Evolutionary conservation across 2,888 invertebrate genomes (phyloP).

Genomic region (Perdita meconis): DNA sequence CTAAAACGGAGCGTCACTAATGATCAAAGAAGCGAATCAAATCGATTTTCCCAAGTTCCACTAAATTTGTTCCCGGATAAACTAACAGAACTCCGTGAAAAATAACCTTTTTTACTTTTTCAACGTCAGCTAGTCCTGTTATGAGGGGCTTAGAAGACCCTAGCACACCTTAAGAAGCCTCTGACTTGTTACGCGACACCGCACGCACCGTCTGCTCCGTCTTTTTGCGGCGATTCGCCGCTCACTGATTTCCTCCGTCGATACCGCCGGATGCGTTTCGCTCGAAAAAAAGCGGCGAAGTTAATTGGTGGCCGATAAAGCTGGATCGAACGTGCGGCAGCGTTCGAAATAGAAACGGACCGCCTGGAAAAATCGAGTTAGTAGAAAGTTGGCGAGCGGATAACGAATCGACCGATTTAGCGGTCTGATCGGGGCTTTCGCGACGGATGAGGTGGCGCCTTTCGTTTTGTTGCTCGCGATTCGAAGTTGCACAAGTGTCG

Average conservation of each 20-base stretch:
- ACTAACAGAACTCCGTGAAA: background rate
- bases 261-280: constrained; percentile 6
- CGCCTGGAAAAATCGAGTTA: constrained; percentile 33
- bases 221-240: constrained; percentile 3
- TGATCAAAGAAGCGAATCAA: too few relatives aligned
- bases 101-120: constrained; percentile 6
- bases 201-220: background rate
- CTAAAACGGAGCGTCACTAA: too few relatives aligned
- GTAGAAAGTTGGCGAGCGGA: constrained; percentile 47
- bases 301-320: constrained; percentile 48
- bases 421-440: constrained; percentile 46
- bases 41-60: too few relatives aligned
- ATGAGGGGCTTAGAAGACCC: constrained; percentile 56
- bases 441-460: background rate
- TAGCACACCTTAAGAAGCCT: constrained; percentile 43
- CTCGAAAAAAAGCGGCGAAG: constrained; percentile 25
- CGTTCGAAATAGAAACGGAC: constrained; percentile 33
- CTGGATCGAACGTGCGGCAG: constrained; percentile 10
- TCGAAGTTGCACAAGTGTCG: too few relatives aligned
- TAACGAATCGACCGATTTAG: constrained; percentile 41
- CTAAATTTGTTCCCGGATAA: too few relatives aligned
- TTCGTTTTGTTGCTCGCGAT: background rate
- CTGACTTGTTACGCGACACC: constrained; percentile 50
- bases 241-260: constrained; percentile 35
- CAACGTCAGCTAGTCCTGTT: constrained; percentile 14